A percentile compares a stretch with the other conserved stretches of the same genome.
These are phyloP conservation scores for Podarcis raffonei DNA, from an alignment of 2,113 vertebrate genomes.

Conservation along the genomic window DNA sequence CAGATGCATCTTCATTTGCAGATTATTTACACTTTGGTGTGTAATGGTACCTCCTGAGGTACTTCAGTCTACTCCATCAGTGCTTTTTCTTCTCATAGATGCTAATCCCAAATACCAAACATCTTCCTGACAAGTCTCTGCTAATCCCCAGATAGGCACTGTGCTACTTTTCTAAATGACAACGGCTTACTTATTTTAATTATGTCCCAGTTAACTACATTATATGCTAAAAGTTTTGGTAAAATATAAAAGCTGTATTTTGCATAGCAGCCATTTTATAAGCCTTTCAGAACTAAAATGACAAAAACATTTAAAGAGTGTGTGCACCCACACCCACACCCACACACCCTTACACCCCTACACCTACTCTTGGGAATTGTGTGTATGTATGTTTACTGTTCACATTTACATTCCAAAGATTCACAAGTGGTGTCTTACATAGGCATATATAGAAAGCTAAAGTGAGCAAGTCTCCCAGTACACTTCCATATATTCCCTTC, in stretches of 20 bases:
- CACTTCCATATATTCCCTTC: neutral
- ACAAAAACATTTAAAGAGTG: neutral
- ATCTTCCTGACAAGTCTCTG: constrained; percentile 13
- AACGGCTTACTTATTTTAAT: constrained; percentile 1
- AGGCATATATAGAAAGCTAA: neutral
- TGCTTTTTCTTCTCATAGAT: constrained; percentile 22
- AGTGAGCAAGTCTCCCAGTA: neutral
- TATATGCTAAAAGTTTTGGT: neutral
- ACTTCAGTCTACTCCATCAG: neutral
- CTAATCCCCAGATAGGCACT: neutral
- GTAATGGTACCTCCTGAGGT: constrained; percentile 30
- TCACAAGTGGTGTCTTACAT: neutral
- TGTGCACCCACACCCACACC: no score
- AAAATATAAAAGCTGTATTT: neutral
- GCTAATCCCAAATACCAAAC: constrained; percentile 31
- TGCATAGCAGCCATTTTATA: neutral
- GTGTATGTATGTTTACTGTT: neutral
- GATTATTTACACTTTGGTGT: constrained; percentile 47
- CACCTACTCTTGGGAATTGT: neutral
- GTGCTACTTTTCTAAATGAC: constrained; percentile 16
- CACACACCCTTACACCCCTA: neutral
- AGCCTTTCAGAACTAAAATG: neutral
- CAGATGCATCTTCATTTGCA: constrained; percentile 33
- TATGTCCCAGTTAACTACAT: neutral
- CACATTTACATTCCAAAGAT: neutral